Conservation (phyloP, 2,888 invertebrate genomes). For the Drosophila cyrtoloma region DNA sequence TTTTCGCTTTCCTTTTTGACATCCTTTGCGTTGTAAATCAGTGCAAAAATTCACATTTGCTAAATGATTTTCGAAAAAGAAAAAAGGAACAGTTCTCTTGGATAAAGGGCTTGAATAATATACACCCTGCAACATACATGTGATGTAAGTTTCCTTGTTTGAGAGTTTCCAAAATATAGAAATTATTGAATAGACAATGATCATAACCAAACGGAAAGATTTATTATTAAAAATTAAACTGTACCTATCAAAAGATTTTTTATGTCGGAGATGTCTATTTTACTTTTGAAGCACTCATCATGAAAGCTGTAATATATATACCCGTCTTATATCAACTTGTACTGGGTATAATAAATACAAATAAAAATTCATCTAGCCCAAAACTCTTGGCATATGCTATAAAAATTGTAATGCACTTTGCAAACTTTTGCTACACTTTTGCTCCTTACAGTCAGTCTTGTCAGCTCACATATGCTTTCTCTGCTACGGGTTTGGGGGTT, state of each 20-base stretch:
- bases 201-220: neutral
- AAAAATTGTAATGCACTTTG: slow-evolving; percentile 56
- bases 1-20: slow-evolving; percentile 37
- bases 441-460: slow-evolving; percentile 37
- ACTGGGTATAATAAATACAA: slow-evolving; percentile 23
- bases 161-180: neutral
- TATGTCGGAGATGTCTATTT: neutral
- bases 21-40: slow-evolving; percentile 50
- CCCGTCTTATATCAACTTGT: neutral
- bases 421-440: slow-evolving; percentile 38
- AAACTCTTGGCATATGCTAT: slow-evolving; percentile 45
- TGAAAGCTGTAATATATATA: neutral
- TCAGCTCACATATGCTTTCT: slow-evolving; percentile 28
- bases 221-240: too few relatives aligned
- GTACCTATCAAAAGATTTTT: neutral
- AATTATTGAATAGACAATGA: neutral
- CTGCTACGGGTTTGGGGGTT: slow-evolving; percentile 10
- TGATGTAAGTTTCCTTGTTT: neutral
- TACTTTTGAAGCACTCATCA: neutral
- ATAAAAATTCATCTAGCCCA: slow-evolving; percentile 42
- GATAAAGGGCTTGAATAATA: neutral
- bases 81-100: neutral
- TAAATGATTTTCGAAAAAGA: slow-evolving; percentile 58
- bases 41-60: slow-evolving; percentile 57
- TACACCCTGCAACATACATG: neutral